Conservation (phyloP, 2,888 invertebrate genomes). For the Aphelenchoides bicaudatus region DNA sequence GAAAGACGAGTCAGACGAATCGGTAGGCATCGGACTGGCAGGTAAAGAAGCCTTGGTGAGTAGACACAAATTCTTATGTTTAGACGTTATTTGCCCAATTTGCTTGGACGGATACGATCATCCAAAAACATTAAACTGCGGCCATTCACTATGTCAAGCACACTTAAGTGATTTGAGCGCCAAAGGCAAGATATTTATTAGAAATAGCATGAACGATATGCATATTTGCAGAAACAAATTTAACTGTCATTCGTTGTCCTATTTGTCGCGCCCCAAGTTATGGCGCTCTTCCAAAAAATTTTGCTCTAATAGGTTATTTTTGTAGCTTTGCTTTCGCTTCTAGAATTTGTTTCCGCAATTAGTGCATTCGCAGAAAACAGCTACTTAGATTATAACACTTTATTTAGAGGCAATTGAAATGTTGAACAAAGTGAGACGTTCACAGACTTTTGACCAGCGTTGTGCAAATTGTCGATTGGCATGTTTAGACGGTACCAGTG, state of each 20-base stretch:
- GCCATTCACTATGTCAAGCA: slow-evolving; percentile 26
- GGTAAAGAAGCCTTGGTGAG: no score
- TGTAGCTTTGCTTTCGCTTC: no score
- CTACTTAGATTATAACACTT: background rate
- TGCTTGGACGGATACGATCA: slow-evolving; percentile 30
- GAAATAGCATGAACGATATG: no score
- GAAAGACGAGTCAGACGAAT: background rate
- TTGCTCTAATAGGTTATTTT: slow-evolving; percentile 30
- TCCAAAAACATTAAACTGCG: slow-evolving; percentile 28
- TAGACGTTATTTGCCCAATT: slow-evolving; percentile 30
- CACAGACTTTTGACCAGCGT: slow-evolving; percentile 14
- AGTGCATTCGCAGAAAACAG: background rate
- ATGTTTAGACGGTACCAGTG: slow-evolving; percentile 3
- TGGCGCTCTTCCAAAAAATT: slow-evolving; percentile 29
- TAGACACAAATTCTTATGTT: no score
- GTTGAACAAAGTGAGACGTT: slow-evolving; percentile 24
- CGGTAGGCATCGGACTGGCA: slow-evolving; percentile 15
- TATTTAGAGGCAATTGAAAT: slow-evolving; percentile 30
- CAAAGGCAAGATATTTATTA: slow-evolving; percentile 14
- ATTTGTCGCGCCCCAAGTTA: slow-evolving; percentile 29
- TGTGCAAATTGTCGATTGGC: slow-evolving; percentile 5
- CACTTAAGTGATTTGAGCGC: slow-evolving; percentile 24
- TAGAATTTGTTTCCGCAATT: no score
- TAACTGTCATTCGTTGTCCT: slow-evolving; percentile 25
- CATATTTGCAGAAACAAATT: background rate